Base-by-base conservation (phyloP, 2,113 vertebrate species). In the Merops nubicus region DNA sequence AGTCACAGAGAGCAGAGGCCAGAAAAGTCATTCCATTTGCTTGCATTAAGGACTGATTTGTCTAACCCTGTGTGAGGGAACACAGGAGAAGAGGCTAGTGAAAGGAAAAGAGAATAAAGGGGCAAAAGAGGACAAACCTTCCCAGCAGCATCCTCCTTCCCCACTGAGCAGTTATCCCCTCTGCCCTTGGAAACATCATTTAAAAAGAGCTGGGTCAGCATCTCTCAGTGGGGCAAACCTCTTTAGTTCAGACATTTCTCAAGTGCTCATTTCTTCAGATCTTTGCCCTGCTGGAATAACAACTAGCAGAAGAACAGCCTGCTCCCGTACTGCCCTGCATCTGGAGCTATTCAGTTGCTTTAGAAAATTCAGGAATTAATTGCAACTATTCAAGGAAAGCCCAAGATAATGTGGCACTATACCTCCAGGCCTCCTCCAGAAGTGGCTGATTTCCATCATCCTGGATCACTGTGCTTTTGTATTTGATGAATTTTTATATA, bases 401-500 rank as follows among this genome's bases (percentile, higher is more conserved):
- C 64, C 81, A 72, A 85, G 34, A 48, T 54, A 78, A 84, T 12
- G 31, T 47, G 7, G 82, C 72, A 92, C 57, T 48, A 70, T 68
- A 10, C 53, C 82, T 68, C 42, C 14, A 10, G 51, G 5, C 45
- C 54, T 93, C 40, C 51, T 40, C 45, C 64, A 40, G 34, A 56
- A 75, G 60, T 51, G 43, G 56, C 45, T 42, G 72, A 38, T 62
- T 72, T 53, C 11, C 60, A 34, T 47, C 42, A 69, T 34, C 91
- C 21, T 40, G 56, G 54, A 38, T 33, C 0, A 0, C 14, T 8
- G 29, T 29, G n/a, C 48, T 91, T 60, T 56, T 65, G 47, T 68
- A 36, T 75, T 69, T 85, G 48, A 89, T 76, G 21, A 91, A 60
- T 92, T 85, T 89, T 95, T 89, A 73, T 54, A 62, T 57, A 93